Percentiles rank a stretch among this genome's conserved stretches.
phyloP scores from a whole-genome alignment of 2,113 vertebrate species.

The Entomyzon cyanotis region DNA sequence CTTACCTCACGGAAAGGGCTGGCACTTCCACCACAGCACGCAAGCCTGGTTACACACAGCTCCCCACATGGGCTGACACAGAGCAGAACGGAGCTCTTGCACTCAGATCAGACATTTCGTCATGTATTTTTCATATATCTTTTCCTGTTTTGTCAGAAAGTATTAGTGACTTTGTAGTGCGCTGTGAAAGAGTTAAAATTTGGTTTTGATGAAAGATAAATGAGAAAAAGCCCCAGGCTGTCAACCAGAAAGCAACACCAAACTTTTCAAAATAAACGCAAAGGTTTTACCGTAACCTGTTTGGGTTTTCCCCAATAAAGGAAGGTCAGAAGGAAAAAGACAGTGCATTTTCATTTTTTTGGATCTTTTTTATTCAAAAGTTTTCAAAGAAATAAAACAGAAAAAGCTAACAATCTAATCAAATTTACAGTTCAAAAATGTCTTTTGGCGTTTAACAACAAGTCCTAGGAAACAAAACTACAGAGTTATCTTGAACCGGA shows the following conservation, averaged over 20 bases:
- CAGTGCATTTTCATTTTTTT: constrained; percentile 45
- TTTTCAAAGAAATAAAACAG: constrained; percentile 93
- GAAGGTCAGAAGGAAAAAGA: constrained; percentile 57
- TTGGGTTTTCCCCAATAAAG: not conserved
- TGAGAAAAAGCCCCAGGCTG: not conserved
- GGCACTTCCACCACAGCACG: not conserved
- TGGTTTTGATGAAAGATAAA: rapidly evolving
- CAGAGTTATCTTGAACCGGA: constrained; percentile 93
- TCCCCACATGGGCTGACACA: rapidly evolving
- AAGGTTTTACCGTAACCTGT: not conserved
- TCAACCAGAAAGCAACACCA: not conserved
- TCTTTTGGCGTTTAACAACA: constrained; percentile 94
- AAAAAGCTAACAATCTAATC: constrained; percentile 94
- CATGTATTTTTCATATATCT: not conserved
- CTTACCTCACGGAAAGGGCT: not conserved
- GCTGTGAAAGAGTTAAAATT: not conserved
- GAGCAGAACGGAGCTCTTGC: not conserved
- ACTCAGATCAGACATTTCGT: not conserved
- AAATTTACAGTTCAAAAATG: constrained; percentile 90
- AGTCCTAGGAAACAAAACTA: constrained; percentile 91
- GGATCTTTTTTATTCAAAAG: constrained; percentile 93
- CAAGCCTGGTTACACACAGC: no score
- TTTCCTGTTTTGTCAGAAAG: not conserved
- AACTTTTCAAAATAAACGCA: not conserved
- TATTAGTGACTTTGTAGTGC: not conserved